These are phyloP conservation scores for Planiliza haematocheilus DNA, from an alignment of 2,113 vertebrate genomes.

Conservation along the genomic window DNA sequence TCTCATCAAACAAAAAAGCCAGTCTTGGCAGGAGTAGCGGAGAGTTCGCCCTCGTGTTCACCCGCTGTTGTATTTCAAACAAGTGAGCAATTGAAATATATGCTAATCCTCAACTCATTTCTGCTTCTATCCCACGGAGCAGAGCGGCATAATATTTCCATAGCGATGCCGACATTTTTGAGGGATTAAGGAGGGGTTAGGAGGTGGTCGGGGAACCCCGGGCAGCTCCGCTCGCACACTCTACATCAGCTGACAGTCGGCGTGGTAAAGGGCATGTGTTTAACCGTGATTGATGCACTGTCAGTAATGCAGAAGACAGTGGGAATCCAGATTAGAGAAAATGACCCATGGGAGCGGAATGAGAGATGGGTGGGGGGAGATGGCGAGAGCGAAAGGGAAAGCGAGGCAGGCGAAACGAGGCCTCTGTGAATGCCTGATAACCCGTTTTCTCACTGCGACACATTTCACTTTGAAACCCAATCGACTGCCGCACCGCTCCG, in stretches of 20 bases:
- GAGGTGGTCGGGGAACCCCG: constrained; percentile 55
- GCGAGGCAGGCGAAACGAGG: constrained; percentile 39
- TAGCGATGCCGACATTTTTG: constrained; percentile 57
- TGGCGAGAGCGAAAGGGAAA: background rate
- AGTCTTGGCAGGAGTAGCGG: constrained; percentile 20
- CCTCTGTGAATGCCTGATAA: constrained; percentile 72
- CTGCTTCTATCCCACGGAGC: constrained; percentile 38
- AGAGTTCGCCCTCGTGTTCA: constrained; percentile 51
- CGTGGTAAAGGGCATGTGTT: constrained; percentile 59
- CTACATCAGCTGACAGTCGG: constrained; percentile 50
- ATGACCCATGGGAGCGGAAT: constrained; percentile 58
- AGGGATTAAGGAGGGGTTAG: constrained; percentile 66
- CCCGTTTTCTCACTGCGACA: constrained; percentile 55
- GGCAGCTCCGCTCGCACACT: constrained; percentile 29
- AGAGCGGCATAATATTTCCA: constrained; percentile 59
- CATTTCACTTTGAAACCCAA: constrained; percentile 55
- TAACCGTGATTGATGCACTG: constrained; percentile 74
- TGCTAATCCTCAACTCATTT: constrained; percentile 68
- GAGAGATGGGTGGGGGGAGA: constrained; percentile 56
- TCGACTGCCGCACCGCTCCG: background rate
- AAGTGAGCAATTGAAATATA: constrained; percentile 68
- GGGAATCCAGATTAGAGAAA: constrained; percentile 75
- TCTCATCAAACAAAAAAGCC: constrained; percentile 14
- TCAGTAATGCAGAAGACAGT: constrained; percentile 72
- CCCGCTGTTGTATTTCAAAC: constrained; percentile 60